Percentiles rank a stretch among this genome's conserved stretches.
Evolutionary conservation across 1,140 invertebrate species (phyloP).

Genomic region (Teleopsis dalmanni): DNA sequence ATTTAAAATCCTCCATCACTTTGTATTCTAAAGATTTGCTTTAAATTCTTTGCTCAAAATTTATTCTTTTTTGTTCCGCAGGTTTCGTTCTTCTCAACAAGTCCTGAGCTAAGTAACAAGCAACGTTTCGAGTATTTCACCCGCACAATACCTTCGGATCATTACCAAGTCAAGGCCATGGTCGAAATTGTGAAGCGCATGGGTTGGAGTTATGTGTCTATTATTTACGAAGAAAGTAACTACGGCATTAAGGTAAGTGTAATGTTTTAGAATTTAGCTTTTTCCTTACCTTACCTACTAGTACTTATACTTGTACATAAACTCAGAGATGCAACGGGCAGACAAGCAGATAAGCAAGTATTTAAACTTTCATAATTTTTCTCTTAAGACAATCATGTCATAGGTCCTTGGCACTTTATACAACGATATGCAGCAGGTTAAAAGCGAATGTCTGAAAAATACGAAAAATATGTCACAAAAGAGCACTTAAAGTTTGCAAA

Average conservation of each 20-base stretch:
- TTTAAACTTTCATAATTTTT: too few species aligned
- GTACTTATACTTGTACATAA: background rate
- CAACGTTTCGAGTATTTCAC: constrained; percentile 93
- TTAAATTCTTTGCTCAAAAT: background rate
- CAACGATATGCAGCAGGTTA: too few species aligned
- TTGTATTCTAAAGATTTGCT: background rate
- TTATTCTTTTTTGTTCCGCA: constrained; percentile 34
- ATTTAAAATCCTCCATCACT: too few species aligned
- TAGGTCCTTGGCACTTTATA: too few species aligned
- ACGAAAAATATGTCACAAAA: too few species aligned
- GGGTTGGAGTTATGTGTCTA: constrained; percentile 89
- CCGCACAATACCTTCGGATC: constrained; percentile 89
- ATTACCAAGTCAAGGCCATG: constrained; percentile 92
- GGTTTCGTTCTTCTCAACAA: constrained; percentile 95
- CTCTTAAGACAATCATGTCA: too few species aligned
- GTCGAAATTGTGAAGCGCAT: constrained; percentile 83
- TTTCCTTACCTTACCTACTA: background rate
- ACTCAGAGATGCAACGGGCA: too few species aligned
- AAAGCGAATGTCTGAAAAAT: too few species aligned
- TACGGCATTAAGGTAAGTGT: constrained; percentile 85
- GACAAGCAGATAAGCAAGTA: too few species aligned
- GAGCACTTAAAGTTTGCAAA: too few species aligned
- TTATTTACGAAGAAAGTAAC: constrained; percentile 94
- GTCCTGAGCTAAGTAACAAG: constrained; percentile 89
- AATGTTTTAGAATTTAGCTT: too few species aligned